Base-by-base conservation (phyloP, 2,113 vertebrate species). In the Glareola pratincola region DNA sequence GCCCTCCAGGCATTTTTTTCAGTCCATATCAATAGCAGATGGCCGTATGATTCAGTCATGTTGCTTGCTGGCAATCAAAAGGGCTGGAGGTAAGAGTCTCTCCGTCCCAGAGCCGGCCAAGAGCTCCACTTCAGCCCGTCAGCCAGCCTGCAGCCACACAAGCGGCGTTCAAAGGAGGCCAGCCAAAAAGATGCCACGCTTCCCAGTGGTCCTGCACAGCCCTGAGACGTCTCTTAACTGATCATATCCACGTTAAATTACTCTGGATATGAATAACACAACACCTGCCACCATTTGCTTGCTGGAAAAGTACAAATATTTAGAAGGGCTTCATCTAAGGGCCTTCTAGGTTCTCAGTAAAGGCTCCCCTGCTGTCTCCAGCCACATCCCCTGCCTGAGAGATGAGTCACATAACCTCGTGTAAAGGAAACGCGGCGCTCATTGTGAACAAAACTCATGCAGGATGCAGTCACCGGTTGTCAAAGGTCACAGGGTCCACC, bases 101-200 rank as follows among this genome's bases (percentile, higher is more conserved):
- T 87, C 48, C 37, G 22, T 21, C 16, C 60, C 43, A 43, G 37
- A n/a, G 72, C 18, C 14, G 10, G 22, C 34, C 48, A 74, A 69
- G 37, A 64, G 19, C 32, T 68, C n/a, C 37, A 23, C 18, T 47
- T 63, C 59, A 56, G 21, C 24, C 71, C 9, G 0, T 34, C 47
- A 73, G 47, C 27, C 76, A 57, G 34, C 4, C 60, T 50, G 39
- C 6, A 79, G 23, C 50, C 39, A 68, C 19, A 19, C 11, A 62
- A 51, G 37, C 1, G 12, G 22, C 3, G 2, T 30, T 64, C 0
- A 2, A 75, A 23, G 14, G 30, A 64, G 12, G 36, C n/a, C 67
- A 74, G 50, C 12, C 48, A 69, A 66, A 85, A 71, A 24, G 45
- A 47, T 5, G 24, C 36, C 5, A 0, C 6, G 15, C 34, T 50